Base-by-base conservation (phyloP, 1,140 invertebrate genomes). In the Marisa cornuarietis region DNA sequence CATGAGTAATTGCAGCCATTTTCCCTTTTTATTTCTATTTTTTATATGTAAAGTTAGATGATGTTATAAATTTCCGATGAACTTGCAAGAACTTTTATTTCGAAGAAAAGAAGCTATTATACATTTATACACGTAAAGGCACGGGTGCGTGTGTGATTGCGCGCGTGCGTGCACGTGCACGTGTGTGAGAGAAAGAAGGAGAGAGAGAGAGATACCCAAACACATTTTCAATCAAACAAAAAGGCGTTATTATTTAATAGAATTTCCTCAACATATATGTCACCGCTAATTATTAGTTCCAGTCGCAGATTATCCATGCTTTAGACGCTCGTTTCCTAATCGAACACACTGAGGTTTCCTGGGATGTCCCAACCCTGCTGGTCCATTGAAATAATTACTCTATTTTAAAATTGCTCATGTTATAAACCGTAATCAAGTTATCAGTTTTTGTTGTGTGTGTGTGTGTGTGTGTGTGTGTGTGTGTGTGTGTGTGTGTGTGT, bases 71-170 rank as follows among this genome's bases (percentile, higher is more conserved):
- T 20, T 20, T 20, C 52, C 6, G 13, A n/a, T 71, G 69, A 18
- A 51, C 52, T 31, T 49, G 69, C 52, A 51, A 20, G 69, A 51
- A 51, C 42, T 13, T 71, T 31, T 20, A 18, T 63, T 18, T 20
- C 2, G n/a, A 63, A 63, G 18, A 20, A 63, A 20, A 63, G 18
- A 63, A 18, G 69, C 52, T 31, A 51, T 31, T 42, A 5, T 71
- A 51, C 54, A 16, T 73, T 13, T 73, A 49, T 52, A n/a, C n/a
- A 54, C 31, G 71, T 73, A 49, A 14, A 22, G 49, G 71, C 51
- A 49, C 52, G 71, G 9, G 71, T 73, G 71, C 52, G 71, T 54
- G 71, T 73, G 71, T 72, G 71, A 51, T 49, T 72, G 49, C 26
- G 71, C 11, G 49, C 16, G 51, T 73, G 49, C 11, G 71, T 73